Base-by-base conservation (phyloP, 1,140 invertebrate genomes). In the Drosophila subobscura region DNA sequence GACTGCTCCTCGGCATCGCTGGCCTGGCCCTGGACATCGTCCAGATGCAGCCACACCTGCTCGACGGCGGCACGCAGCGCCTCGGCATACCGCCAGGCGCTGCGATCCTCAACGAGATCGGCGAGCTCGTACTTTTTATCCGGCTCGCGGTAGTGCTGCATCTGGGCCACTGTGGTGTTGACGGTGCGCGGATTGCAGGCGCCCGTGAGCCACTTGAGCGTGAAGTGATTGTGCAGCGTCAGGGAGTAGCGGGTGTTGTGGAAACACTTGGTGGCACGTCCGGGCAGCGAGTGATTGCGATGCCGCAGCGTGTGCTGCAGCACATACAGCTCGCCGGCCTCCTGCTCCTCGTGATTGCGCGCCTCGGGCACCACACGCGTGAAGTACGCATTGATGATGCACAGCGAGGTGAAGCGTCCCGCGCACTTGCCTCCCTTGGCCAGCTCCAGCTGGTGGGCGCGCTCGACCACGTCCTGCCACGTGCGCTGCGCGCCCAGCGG, bases 401-500 rank as follows among this genome's bases (percentile, higher is more conserved):
- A 90, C 20, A 77, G n/a, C 1, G 61, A 51, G 0, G 65, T 64
- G 40, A 61, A 77, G 0, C 72, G 65, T 0, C 58, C 49, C 2
- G 63, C 29, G 14, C 81, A 88, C 3, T 53, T 72, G 14, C 40
- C 25, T 0, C 5, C 20, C 14, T 53, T 59, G 1, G 29, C 3
- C 10, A 6, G 14, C 7, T 37, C 53, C 50, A 12, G 4, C 3
- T 14, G 12, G 3, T 37, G 8, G 0, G 51, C 23, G 0, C 20
- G n/a, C 1, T 79, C 23, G 5, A 89, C 12, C n/a, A 90, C 12
- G n/a, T 86, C 58, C 3, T 75, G 61, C 89, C 92, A 54, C 95
- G 91, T 4, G 94, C 95, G 67, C 2, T 52, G 10, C 0, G 71
- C 50, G 4, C 71, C 76, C 14, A 71, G 27, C 2, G 89, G 89